Evolutionary conservation across 2,797 vertebrate species (phyloP), one percentile per base, ranked within the genome.

Genomic region (Pangasius larnaudii): DNA sequence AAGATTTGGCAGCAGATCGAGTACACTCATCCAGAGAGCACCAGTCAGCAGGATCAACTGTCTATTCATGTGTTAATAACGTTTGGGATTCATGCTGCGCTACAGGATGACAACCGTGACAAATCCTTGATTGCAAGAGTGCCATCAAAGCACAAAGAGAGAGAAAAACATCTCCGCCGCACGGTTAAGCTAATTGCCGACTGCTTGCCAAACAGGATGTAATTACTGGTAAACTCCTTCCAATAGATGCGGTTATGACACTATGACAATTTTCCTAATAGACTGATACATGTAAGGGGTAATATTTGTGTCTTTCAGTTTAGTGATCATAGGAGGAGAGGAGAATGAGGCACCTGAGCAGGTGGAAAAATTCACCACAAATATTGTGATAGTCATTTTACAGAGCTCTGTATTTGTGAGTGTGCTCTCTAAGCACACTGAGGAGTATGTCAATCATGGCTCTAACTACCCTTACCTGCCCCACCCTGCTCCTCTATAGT

Each of bases 1-100:
- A 79, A 83, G 58, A 83, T 90, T 90, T 91, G 91, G 91, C 91
- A 82, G 84, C 91, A 77, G 81, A 91, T 92, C 88, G 90, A 90
- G 84, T 86, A 92, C 78, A 89, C 85, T 92, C 89, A 18, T 86
- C 67, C 85, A 78, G 81, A 88, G 75, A 88, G 84, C 80, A 85
- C 46, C 85, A 67, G 61, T 86, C 89, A 53, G 88, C 88, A 87
- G 80, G 85, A 78, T 80, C 46, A 85, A 22, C 51, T 33, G 58
- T 71, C 86, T 89, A 88, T 91, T 90, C 90, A 83, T 87, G 89
- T 89, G 86, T 86, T 90, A 88, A 90, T 86, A 82, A 85, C 72
- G 46, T 88, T 83, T 84, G 81, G 58, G 85, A 84, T 74, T 86
- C 72, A 30, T 24, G 22, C 36, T 30, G 51, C 46, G 82, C 59